A percentile compares a stretch with the other conserved stretches of the same genome.
Evolutionary conservation across 2,113 vertebrate species (phyloP).

Genomic region (Onychostoma macrolepis): DNA sequence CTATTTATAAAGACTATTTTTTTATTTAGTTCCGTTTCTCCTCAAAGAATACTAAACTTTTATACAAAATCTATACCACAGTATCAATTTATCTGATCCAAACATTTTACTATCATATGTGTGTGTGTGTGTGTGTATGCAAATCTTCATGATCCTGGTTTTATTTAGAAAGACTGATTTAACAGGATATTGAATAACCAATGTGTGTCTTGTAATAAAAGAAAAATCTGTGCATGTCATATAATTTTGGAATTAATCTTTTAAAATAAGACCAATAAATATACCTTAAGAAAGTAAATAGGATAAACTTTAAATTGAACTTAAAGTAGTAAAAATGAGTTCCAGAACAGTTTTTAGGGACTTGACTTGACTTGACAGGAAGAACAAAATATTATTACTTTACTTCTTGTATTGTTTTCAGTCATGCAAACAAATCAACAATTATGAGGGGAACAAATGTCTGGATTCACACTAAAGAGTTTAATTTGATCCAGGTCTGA

Average conservation of each 20-base stretch:
- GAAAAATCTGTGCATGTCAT: background rate
- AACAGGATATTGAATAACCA: background rate
- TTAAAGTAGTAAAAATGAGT: background rate
- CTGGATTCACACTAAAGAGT: slow-evolving; percentile 28
- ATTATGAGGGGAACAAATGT: background rate
- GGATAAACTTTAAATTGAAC: background rate
- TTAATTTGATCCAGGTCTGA: slow-evolving; percentile 59
- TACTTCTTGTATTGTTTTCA: background rate
- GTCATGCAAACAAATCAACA: background rate
- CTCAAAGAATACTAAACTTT: too few species aligned
- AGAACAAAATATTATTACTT: background rate
- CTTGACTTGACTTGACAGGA: background rate
- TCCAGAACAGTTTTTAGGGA: background rate
- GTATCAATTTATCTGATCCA: too few species aligned
- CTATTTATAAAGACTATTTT: background rate
- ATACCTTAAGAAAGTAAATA: background rate
- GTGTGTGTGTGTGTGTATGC: background rate
- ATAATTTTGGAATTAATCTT: background rate
- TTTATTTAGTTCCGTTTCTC: background rate
- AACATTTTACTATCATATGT: too few species aligned
- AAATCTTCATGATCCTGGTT: background rate
- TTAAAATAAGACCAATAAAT: background rate
- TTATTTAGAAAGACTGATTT: background rate
- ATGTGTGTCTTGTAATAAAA: background rate
- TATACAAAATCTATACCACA: too few species aligned